These are phyloP conservation scores for Xestia ashworthii DNA, from an alignment of 2,888 invertebrate genomes.

Conservation along the genomic window DNA sequence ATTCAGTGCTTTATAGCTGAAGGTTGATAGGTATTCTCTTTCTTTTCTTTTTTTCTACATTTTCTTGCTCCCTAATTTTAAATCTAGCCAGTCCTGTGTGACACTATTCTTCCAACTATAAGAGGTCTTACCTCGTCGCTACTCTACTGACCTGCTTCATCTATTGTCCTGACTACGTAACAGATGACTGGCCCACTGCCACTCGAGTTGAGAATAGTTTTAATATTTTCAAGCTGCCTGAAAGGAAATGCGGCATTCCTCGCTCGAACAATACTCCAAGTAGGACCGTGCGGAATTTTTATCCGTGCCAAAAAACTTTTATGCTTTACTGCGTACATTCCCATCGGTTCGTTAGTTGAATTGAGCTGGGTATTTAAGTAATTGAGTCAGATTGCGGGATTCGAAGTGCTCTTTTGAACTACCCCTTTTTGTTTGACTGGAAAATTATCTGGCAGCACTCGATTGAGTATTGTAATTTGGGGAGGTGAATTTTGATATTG, in stretches of 20 bases:
- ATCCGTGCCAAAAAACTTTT: conserved; percentile 78
- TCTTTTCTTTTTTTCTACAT: not conserved
- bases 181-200: conserved; percentile 59
- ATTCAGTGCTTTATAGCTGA: too few relatives aligned
- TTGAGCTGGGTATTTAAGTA: conserved; percentile 76
- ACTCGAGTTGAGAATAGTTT: conserved; percentile 64
- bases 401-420: conserved; percentile 66
- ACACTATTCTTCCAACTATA: not conserved
- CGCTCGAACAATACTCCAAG: conserved; percentile 55
- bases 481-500: not conserved
- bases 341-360: conserved; percentile 75
- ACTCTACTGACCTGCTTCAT: conserved; percentile 32
- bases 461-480: conserved; percentile 51
- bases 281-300: conserved; percentile 62
- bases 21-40: not conserved
- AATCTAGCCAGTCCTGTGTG: not conserved
- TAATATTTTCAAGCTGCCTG: conserved; percentile 60
- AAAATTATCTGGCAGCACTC: conserved; percentile 50
- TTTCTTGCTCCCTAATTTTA: not conserved
- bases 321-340: conserved; percentile 66
- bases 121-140: not conserved
- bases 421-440: conserved; percentile 56
- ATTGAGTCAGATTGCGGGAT: conserved; percentile 78
- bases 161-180: conserved; percentile 38
- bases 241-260: conserved; percentile 65